Conservation (phyloP, 2,888 invertebrate species). For the Tenthredo amoena region DNA sequence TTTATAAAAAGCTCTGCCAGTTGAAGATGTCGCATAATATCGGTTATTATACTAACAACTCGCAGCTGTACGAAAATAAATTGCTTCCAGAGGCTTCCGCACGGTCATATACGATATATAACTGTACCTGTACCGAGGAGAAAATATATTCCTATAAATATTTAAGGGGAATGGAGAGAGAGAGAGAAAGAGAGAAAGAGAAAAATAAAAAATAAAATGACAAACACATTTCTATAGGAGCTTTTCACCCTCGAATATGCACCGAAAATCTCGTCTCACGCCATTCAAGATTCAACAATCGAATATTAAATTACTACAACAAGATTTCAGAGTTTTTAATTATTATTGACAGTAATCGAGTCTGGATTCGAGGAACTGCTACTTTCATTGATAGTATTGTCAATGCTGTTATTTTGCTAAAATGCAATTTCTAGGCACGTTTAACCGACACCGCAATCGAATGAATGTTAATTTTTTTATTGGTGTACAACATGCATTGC, state of each 20-base stretch:
- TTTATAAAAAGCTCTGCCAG: neutral
- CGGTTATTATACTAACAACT: constrained; percentile 31
- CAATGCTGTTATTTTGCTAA: neutral
- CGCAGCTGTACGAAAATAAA: constrained; percentile 18
- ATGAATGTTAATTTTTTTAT: constrained; percentile 25
- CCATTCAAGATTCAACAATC: neutral
- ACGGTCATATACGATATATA: neutral
- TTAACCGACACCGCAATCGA: neutral
- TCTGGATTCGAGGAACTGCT: too few species aligned
- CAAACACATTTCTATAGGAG: neutral
- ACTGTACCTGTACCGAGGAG: neutral
- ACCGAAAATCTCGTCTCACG: neutral
- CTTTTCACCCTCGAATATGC: neutral
- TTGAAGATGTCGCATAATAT: constrained; percentile 18
- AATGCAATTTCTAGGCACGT: neutral
- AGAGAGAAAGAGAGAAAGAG: neutral
- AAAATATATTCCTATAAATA: neutral
- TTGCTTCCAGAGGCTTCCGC: constrained; percentile 25
- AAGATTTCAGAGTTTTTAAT: neutral
- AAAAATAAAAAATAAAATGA: neutral
- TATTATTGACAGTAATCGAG: neutral
- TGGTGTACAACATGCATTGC: neutral
- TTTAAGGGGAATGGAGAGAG: neutral
- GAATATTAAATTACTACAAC: neutral
- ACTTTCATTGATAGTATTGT: too few species aligned